Percentiles rank a stretch among this genome's conserved stretches.
Evolutionary conservation across 2,113 vertebrate genomes (phyloP).

Genomic region (Craseonycteris thonglongyai): DNA sequence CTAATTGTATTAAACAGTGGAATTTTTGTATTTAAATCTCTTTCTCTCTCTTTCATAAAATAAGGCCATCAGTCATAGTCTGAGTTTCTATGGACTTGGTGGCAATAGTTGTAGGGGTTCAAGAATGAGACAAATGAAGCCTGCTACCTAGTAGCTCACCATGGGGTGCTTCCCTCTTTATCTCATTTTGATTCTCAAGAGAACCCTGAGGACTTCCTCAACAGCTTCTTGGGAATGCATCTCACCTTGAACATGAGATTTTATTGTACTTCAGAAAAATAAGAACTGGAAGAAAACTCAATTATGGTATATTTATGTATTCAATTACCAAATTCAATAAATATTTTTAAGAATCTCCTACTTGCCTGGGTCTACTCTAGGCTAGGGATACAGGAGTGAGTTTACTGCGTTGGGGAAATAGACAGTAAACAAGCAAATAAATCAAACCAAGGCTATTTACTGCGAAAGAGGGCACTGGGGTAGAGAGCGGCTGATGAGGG

Average conservation of each 20-base stretch:
- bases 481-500: background rate
- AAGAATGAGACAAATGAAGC: background rate
- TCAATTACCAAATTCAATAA: background rate
- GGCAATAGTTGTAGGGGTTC: background rate
- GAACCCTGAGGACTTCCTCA: background rate
- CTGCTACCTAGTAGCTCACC: background rate
- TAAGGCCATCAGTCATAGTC: background rate
- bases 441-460: background rate
- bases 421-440: background rate
- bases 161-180: background rate
- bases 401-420: background rate
- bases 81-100: background rate
- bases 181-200: background rate
- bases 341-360: background rate
- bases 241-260: background rate
- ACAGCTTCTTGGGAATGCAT: background rate
- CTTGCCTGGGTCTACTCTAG: background rate
- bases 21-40: background rate
- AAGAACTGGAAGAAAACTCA: background rate
- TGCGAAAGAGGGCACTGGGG: background rate
- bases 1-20: background rate
- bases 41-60: background rate
- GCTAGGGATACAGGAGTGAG: background rate
- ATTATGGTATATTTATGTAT: background rate
- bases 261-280: constrained; percentile 27